phyloP scores from a whole-genome alignment of 2,113 vertebrate species.

The Trogon surrucura region DNA sequence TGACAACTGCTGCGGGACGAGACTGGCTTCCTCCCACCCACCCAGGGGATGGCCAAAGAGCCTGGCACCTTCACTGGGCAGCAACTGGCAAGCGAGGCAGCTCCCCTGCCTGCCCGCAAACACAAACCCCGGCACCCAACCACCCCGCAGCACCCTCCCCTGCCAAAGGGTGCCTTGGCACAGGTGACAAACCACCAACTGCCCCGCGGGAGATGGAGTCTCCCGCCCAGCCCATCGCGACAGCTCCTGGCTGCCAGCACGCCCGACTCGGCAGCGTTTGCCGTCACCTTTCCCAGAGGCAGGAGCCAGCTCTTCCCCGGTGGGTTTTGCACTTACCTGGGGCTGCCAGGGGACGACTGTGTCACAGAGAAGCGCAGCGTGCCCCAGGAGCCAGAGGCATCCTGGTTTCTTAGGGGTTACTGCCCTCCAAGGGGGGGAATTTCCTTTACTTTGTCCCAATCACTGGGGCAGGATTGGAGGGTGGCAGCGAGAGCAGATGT shows the following conservation, averaged over 20 bases:
- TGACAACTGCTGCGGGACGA: neutral
- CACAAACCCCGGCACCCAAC: neutral
- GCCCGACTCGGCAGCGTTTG: accelerated
- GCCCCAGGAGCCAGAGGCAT: neutral
- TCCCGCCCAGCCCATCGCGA: neutral
- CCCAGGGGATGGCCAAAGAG: neutral
- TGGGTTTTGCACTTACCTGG: neutral
- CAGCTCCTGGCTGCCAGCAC: neutral
- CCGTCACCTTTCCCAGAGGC: accelerated
- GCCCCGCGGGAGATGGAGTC: neutral
- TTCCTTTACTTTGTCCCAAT: neutral
- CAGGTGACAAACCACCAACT: accelerated
- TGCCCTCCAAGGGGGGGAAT: neutral
- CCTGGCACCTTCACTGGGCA: accelerated
- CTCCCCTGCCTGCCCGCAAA: neutral
- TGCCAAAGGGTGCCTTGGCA: neutral
- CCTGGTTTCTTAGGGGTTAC: neutral
- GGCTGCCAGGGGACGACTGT: neutral
- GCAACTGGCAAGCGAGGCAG: accelerated
- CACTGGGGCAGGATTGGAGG: neutral
- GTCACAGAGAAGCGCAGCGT: neutral
- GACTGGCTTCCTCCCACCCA: neutral
- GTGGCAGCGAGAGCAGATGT: neutral
- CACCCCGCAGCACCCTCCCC: neutral
- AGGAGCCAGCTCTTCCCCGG: neutral